A percentile compares a stretch with the other conserved stretches of the same genome.
Conservation (phyloP, 2,797 vertebrate species). For the Centroberyx gerrardi region DNA sequence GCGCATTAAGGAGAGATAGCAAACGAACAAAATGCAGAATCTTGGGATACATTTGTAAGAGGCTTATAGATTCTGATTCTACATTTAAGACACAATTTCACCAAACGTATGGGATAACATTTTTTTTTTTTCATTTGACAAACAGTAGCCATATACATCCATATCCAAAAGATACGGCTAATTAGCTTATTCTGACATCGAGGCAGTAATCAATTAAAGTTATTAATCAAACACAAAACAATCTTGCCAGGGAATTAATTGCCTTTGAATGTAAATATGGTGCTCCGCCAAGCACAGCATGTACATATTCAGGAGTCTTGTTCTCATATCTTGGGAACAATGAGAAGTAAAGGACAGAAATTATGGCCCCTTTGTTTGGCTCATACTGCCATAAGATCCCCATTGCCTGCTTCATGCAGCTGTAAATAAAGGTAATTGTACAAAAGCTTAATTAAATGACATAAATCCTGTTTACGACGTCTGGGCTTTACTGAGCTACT, state of each 20-base stretch:
- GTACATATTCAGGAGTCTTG: slow-evolving; percentile 39
- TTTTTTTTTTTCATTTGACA: not conserved
- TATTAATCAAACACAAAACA: slow-evolving; percentile 4
- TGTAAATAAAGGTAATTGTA: slow-evolving; percentile 86
- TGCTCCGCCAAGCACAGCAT: slow-evolving; percentile 30
- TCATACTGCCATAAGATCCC: slow-evolving; percentile 56
- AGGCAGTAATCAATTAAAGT: not conserved
- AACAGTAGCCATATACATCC: not conserved
- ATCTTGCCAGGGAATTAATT: slow-evolving; percentile 11
- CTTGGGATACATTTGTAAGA: not conserved
- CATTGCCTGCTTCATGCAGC: slow-evolving; percentile 68
- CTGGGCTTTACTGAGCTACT: slow-evolving; percentile 69
- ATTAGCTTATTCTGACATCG: not conserved
- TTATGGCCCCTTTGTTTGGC: slow-evolving; percentile 72
- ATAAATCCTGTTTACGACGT: slow-evolving; percentile 85
- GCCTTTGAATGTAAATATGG: slow-evolving; percentile 47
- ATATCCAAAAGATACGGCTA: not conserved
- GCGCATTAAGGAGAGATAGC: not conserved
- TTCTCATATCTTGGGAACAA: slow-evolving; percentile 70
- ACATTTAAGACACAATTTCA: not conserved
- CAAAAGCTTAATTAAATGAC: slow-evolving; percentile 87
- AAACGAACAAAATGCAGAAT: slow-evolving; percentile 1
- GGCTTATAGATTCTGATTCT: not conserved
- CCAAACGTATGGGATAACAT: too few species aligned
- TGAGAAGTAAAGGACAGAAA: slow-evolving; percentile 73